Conservation (phyloP, 1,140 invertebrate genomes). For the Leptinotarsa defecta region DNA sequence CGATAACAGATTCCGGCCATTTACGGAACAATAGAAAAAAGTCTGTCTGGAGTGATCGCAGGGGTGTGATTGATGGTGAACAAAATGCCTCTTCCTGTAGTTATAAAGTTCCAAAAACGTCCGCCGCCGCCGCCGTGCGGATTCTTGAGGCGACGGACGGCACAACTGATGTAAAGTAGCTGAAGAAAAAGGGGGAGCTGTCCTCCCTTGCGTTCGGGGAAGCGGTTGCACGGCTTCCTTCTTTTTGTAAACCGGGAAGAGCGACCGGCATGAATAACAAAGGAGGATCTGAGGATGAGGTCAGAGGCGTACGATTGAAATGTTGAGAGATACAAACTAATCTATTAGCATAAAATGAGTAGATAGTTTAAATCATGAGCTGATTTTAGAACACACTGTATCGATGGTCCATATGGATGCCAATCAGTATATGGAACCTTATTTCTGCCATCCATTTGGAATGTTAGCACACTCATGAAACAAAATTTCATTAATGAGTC, state of each 20-base stretch:
- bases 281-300: neutral
- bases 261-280: neutral
- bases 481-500: too few species aligned
- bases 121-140: neutral
- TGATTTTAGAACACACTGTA: too few species aligned
- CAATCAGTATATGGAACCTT: too few species aligned
- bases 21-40: constrained; percentile 2
- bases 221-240: neutral
- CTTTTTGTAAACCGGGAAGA: constrained; percentile 5
- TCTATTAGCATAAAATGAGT: too few species aligned
- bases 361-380: too few species aligned
- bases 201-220: neutral
- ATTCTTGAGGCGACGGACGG: neutral
- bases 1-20: neutral
- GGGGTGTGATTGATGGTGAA: neutral
- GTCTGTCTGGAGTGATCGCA: neutral
- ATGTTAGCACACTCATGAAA: too few species aligned
- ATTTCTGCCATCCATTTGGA: too few species aligned
- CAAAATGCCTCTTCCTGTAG: neutral
- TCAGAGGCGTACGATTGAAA: too few species aligned
- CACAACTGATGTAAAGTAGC: neutral
- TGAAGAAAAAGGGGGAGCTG: neutral
- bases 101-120: neutral
- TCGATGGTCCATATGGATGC: too few species aligned
- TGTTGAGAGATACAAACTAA: too few species aligned